Base-by-base conservation (phyloP, 2,888 invertebrate species). In the Dolichomitus sp. region DNA sequence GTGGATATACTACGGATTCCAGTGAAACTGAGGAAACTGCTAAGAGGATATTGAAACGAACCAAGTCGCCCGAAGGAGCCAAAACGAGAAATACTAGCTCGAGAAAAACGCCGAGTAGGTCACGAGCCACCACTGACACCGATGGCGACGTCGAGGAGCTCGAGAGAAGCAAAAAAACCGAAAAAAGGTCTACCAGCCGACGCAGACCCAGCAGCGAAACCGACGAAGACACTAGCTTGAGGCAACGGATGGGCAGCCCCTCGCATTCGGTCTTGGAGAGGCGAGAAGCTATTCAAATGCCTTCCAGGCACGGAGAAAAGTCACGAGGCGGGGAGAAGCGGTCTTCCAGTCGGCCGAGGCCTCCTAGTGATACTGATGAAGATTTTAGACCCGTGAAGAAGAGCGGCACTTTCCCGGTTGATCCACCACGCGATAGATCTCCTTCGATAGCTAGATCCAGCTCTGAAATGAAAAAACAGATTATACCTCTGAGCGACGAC, bases 401-500 rank as follows among this genome's bases (percentile, higher is more conserved):
- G 78, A 95, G 90, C 93, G 89, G 87, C 1, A 87, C 84, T 5
- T 87, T 89, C 6, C 87, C 90, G 1, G 30, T 45, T 12, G 68
- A 72, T 7, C 11, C 27, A 1, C 40, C 19, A 1, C 23, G 17
- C 19, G 73, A 83, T 0, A 54, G 27, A 14, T 54, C 79, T 7
- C 27, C 69, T 14, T 40, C 57, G 52, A 45, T 66, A 4, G 45
- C 40, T 6, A 86, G 77, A 63, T 89, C 89, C 4, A 77, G 76
- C 1, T 79, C 82, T 0, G 89, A 89, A 4, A 66, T 86, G 1
- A 91, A 89, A 69, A 93, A 93, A 40, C 91, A 93, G 57, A 92
- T 93, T 27, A 93, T 93, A 33, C 93, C 92, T 0, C 73, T 93
- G 54, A 91, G 91, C 80, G 89, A 87, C 84, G 92, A 88, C 70